These are phyloP conservation scores for Bovichtus diacanthus DNA, from an alignment of 2,797 vertebrate genomes.

Conservation along the genomic window DNA sequence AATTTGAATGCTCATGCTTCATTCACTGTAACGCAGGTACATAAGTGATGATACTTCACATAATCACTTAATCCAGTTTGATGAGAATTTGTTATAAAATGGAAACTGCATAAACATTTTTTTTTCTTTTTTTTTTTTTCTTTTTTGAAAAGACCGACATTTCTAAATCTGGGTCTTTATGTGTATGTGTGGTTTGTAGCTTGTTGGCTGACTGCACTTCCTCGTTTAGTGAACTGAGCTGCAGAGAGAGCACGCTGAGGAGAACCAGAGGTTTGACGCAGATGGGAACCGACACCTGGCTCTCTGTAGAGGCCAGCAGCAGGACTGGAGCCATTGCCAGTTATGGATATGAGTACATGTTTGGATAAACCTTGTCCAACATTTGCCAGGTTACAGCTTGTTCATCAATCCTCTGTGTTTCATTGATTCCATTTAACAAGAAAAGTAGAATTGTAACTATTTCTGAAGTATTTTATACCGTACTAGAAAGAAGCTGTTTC, in stretches of 20 bases:
- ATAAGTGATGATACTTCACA: constrained; percentile 31
- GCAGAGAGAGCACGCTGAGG: constrained; percentile 35
- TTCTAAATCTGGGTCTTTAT: not conserved
- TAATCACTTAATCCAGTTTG: constrained; percentile 7
- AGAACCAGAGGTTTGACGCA: constrained; percentile 61
- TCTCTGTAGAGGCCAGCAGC: constrained; percentile 62
- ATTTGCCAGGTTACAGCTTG: constrained; percentile 48
- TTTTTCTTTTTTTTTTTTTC: no score
- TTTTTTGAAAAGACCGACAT: constrained; percentile 9
- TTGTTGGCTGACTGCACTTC: constrained; percentile 29
- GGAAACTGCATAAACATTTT: constrained; percentile 22
- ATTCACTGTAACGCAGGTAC: constrained; percentile 25
- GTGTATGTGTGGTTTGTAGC: not conserved
- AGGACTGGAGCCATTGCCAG: constrained; percentile 56
- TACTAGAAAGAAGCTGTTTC: constrained; percentile 1
- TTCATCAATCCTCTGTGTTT: constrained; percentile 28
- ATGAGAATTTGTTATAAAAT: constrained; percentile 5
- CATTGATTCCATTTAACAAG: constrained; percentile 19
- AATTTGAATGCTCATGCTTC: constrained; percentile 18
- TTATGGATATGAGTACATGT: constrained; percentile 64
- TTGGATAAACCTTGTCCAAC: constrained; percentile 64
- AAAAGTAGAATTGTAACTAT: not conserved
- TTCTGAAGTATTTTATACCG: not conserved
- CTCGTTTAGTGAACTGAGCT: constrained; percentile 40
- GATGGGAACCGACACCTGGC: constrained; percentile 75